Evolutionary conservation across 2,113 vertebrate genomes (phyloP).

Genomic region (Gorsachius goisagi): DNA sequence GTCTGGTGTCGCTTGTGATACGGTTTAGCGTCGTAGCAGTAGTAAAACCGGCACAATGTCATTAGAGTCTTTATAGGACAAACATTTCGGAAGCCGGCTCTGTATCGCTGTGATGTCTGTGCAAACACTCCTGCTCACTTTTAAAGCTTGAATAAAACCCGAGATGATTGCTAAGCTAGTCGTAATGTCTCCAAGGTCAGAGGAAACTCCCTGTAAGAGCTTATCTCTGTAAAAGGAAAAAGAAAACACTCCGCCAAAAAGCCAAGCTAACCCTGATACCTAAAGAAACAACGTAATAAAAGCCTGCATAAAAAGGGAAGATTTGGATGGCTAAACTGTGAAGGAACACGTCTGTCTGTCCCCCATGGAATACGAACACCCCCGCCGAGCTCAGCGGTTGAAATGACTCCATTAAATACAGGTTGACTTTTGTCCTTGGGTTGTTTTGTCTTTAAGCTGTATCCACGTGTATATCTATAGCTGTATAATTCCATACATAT

Average conservation of each 20-base stretch:
- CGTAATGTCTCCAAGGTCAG: neutral
- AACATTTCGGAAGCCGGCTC: neutral
- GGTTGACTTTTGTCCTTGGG: neutral
- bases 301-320: neutral
- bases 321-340: neutral
- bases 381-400: accelerated
- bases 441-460: neutral
- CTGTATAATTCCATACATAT: neutral
- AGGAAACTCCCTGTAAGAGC: neutral
- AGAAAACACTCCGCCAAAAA: neutral
- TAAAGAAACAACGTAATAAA: neutral
- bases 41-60: conserved; percentile 21
- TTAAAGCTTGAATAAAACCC: conserved; percentile 14
- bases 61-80: conserved; percentile 34
- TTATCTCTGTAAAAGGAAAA: neutral
- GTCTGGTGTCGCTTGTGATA: neutral
- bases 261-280: neutral
- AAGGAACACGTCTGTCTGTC: neutral
- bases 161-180: neutral
- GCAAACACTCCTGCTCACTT: conserved; percentile 27
- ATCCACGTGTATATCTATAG: neutral
- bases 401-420: neutral
- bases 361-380: neutral
- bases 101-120: neutral
- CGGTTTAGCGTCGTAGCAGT: neutral